Conservation (phyloP, 2,113 vertebrate genomes). For the Dasyprocta punctata region DNA sequence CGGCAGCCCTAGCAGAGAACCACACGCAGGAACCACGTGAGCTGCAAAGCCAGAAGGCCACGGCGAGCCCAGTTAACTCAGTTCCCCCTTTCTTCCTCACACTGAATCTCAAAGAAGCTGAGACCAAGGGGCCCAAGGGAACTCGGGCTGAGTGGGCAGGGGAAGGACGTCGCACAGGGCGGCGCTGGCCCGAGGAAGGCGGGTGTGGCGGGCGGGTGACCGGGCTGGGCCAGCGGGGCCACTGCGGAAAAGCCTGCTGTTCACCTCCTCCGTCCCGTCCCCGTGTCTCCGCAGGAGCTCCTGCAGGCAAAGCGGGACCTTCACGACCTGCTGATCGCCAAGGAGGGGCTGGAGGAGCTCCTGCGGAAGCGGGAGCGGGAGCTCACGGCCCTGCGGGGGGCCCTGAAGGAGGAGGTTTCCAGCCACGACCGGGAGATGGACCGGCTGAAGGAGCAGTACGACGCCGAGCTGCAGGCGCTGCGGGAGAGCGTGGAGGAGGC, state of each 20-base stretch:
- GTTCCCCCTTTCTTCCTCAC: background rate
- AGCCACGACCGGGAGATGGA: conserved; percentile 96
- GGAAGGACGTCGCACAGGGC: fast-evolving
- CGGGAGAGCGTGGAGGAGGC: conserved; percentile 89
- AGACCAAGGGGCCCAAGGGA: background rate
- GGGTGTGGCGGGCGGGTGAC: fast-evolving
- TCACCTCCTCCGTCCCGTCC: background rate
- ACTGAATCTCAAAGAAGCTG: background rate
- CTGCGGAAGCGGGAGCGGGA: conserved; percentile 94
- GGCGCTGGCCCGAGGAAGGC: fast-evolving
- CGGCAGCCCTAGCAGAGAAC: fast-evolving
- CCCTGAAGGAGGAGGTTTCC: conserved; percentile 97
- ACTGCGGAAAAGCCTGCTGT: too few species aligned
- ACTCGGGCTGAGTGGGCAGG: background rate
- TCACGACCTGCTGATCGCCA: conserved; percentile 90
- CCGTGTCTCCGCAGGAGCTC: conserved; percentile 88
- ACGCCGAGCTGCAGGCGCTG: conserved; percentile 90
- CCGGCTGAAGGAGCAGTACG: conserved; percentile 93
- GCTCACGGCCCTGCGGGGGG: conserved; percentile 96
- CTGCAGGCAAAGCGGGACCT: conserved; percentile 93
- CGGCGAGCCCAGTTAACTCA: background rate
- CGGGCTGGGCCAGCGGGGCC: fast-evolving
- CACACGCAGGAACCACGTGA: background rate
- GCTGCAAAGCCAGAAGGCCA: background rate
- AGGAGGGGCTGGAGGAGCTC: conserved; percentile 95